Base-by-base conservation (phyloP, 2,113 vertebrate species). In the Bagarius yarrelli region DNA sequence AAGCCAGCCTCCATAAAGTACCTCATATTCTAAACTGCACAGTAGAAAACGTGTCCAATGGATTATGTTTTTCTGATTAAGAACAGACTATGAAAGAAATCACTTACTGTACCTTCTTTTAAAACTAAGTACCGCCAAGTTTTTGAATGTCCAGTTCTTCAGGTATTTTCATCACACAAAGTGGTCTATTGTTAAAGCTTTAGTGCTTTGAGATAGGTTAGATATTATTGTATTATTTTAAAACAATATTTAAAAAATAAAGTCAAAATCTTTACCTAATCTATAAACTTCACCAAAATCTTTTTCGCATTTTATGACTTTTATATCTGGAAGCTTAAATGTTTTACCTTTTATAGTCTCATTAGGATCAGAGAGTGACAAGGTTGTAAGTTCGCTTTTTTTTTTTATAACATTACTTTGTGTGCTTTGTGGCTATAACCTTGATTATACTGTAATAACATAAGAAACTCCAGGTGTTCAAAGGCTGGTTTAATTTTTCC, bases 31-130 rank as follows among this genome's bases (percentile, higher is more conserved):
- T 84, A 84, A 88, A 77, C 75, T 50, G 63, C 56, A 76, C 74
- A 57, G 32, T 19, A 36, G 34, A 83, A 88, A 89, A 89, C 88
- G 87, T 79, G 86, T 88, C 84, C 90, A 89, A 89, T 85, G 55
- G 90, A 88, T 87, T 81, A 81, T 87, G 57, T 30, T 89, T 90
- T 91, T 85, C 88, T 88, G 88, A 87, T 85, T 79, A 84, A 83
- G 90, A 89, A 90, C 90, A 91, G 88, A 85, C 85, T 88, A 89
- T 90, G 87, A 88, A 89, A 89, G 85, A 60, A 23, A n/a, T 34
- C 50, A 53, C 19, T 57, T 71, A 30, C n/a, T 19, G n/a, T 61
- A 50, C 73, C 27, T 63, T 55, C 32, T 1, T 27, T 70, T 9
- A n/a, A 44, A 44, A 23, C 44, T 1, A 69, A 0, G 14, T 21